phyloP scores from a whole-genome alignment of 2,888 invertebrate genomes.

The Drosophila nr. perissopoda region DNA sequence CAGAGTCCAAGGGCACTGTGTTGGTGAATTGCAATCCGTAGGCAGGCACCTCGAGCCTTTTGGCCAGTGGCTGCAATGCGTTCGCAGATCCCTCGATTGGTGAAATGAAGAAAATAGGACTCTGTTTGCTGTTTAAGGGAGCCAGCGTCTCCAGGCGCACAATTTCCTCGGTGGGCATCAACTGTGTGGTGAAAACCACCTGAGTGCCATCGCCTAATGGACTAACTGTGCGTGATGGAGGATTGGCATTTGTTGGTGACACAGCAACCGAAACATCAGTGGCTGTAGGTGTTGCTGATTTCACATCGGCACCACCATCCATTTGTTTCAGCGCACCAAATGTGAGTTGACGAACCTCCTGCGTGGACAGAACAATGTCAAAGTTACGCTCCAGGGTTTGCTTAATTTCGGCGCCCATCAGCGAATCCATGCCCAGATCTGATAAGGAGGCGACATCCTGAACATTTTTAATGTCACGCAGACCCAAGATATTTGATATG shows the following conservation, averaged over 20 bases:
- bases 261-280: constrained; percentile 17
- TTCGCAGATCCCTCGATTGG: constrained; percentile 95
- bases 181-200: constrained; percentile 87
- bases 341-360: constrained; percentile 94
- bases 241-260: constrained; percentile 32
- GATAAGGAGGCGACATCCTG: constrained; percentile 92
- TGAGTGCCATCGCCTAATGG: constrained; percentile 86
- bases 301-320: constrained; percentile 74
- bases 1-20: constrained; percentile 90
- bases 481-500: constrained; percentile 94
- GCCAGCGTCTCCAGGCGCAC: constrained; percentile 88
- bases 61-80: constrained; percentile 90
- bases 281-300: constrained; percentile 35
- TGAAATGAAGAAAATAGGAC: constrained; percentile 90
- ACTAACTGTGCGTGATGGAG: constrained; percentile 73
- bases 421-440: constrained; percentile 98
- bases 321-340: constrained; percentile 90
- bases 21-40: constrained; percentile 96
- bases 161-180: constrained; percentile 91
- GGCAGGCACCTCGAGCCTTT: constrained; percentile 90
- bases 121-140: constrained; percentile 80
- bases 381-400: constrained; percentile 96
- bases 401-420: constrained; percentile 99
- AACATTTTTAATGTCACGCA: constrained; percentile 93
- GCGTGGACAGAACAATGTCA: constrained; percentile 95